Conservation (phyloP, 2,888 invertebrate genomes). For the Oligia strigilis region DNA sequence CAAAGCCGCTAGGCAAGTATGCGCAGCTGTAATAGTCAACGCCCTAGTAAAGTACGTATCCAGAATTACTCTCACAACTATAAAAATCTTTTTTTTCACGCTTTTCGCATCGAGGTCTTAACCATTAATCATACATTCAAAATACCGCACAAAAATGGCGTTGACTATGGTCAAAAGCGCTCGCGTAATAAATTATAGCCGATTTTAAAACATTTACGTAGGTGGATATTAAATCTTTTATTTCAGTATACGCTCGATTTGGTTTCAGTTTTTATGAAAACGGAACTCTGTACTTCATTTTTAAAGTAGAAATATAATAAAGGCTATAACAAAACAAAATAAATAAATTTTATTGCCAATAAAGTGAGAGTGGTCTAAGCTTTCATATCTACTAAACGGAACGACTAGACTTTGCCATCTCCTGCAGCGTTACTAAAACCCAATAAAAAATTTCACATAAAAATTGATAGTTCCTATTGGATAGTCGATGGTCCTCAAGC, state of each 20-base stretch:
- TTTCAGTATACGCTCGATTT: conserved; percentile 44
- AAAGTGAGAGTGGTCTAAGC: conserved; percentile 25
- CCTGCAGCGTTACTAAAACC: conserved; percentile 32
- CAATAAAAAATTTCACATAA: conserved; percentile 56
- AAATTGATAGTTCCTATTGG: conserved; percentile 53
- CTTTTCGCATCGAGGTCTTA: conserved; percentile 19
- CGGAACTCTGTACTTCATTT: conserved; percentile 11
- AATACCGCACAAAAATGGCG: conserved; percentile 55
- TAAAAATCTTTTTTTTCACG: conserved; percentile 10
- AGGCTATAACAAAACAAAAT: conserved; percentile 17
- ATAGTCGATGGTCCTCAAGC: conserved; percentile 47
- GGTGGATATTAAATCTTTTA: conserved; percentile 41
- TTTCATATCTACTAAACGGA: conserved; percentile 28
- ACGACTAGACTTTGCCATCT: conserved; percentile 24
- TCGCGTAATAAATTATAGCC: conserved; percentile 57
- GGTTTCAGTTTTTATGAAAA: conserved; percentile 30
- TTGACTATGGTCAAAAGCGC: conserved; percentile 46
- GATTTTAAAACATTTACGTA: conserved; percentile 55
- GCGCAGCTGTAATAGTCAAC: neutral
- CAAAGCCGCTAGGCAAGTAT: neutral
- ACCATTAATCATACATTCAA: conserved; percentile 63
- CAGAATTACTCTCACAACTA: neutral
- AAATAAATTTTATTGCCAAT: conserved; percentile 22
- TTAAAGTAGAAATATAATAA: conserved; percentile 19
- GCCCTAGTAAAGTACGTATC: neutral